A percentile compares a stretch with the other conserved stretches of the same genome.
Conservation (phyloP, 2,797 vertebrate species). For the Melanotaenia trifasciata region DNA sequence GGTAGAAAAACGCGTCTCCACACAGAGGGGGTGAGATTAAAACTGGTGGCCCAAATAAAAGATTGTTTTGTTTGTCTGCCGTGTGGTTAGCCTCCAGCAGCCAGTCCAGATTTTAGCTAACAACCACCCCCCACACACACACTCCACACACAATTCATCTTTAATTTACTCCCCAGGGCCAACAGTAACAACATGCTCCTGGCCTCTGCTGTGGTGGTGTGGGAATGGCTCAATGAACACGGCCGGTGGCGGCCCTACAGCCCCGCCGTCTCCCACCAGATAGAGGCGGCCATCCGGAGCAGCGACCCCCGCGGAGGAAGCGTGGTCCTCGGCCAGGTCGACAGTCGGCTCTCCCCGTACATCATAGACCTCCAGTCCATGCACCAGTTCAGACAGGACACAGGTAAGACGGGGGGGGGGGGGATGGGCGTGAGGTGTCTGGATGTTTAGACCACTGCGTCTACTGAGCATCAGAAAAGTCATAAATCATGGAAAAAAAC, state of each 20-base stretch:
- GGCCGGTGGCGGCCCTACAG: constrained; percentile 95
- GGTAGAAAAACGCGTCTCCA: background rate
- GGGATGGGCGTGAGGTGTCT: too few species aligned
- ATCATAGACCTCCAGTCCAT: constrained; percentile 94
- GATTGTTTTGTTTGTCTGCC: background rate
- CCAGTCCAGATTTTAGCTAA: constrained; percentile 18
- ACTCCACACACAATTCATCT: background rate
- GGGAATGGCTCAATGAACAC: constrained; percentile 98
- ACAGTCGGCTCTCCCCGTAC: constrained; percentile 90
- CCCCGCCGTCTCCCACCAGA: constrained; percentile 92
- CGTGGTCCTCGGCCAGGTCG: constrained; percentile 93
- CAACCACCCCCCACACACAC: background rate
- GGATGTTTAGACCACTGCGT: background rate
- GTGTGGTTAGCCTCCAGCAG: constrained; percentile 27
- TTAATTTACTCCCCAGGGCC: constrained; percentile 66
- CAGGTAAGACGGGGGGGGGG: constrained; percentile 81
- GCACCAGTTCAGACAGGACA: constrained; percentile 96
- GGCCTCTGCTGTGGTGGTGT: constrained; percentile 93
- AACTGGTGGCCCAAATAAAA: background rate
- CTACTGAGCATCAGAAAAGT: background rate
- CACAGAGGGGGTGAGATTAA: background rate
- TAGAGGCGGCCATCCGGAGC: constrained; percentile 90
- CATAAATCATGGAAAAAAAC: background rate
- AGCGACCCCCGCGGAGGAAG: constrained; percentile 90
- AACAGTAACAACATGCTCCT: constrained; percentile 86